Conservation (phyloP, 2,113 vertebrate species). For the Ciconia stormi region DNA sequence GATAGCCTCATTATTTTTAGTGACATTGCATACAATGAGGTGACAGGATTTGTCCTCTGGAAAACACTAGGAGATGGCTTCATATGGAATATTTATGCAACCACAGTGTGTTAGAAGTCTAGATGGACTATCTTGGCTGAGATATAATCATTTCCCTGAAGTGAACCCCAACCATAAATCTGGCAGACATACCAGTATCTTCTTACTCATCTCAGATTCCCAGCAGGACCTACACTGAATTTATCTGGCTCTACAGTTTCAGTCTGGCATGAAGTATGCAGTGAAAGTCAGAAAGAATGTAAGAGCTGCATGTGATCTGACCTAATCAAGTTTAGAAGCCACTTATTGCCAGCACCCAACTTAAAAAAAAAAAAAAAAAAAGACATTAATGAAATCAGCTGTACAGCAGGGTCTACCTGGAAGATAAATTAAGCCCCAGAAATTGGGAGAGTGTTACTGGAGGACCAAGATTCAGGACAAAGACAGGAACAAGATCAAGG, state of each 20-base stretch:
- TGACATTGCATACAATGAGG: not conserved
- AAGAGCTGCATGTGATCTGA: not conserved
- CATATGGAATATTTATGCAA: not conserved
- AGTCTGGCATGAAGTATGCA: not conserved
- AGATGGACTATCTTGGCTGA: not conserved
- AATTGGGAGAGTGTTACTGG: not conserved
- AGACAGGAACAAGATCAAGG: not conserved
- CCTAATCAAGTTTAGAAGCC: not conserved
- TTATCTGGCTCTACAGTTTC: not conserved
- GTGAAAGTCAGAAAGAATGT: not conserved
- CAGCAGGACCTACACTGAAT: not conserved
- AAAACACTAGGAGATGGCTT: not conserved
- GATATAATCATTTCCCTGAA: not conserved
- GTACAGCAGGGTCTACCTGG: not conserved
- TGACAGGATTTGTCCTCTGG: not conserved
- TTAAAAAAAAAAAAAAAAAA: not conserved
- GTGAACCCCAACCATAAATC: not conserved
- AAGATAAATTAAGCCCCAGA: not conserved
- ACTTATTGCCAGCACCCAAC: not conserved
- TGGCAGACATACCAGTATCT: not conserved
- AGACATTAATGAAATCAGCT: not conserved
- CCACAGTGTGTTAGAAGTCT: not conserved
- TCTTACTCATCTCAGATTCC: constrained; percentile 22
- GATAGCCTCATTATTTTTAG: not conserved
- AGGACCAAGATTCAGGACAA: not conserved